Percentiles rank a stretch among this genome's conserved stretches.
Conservation (phyloP, 2,888 invertebrate species). For the Oscheius sp. region DNA sequence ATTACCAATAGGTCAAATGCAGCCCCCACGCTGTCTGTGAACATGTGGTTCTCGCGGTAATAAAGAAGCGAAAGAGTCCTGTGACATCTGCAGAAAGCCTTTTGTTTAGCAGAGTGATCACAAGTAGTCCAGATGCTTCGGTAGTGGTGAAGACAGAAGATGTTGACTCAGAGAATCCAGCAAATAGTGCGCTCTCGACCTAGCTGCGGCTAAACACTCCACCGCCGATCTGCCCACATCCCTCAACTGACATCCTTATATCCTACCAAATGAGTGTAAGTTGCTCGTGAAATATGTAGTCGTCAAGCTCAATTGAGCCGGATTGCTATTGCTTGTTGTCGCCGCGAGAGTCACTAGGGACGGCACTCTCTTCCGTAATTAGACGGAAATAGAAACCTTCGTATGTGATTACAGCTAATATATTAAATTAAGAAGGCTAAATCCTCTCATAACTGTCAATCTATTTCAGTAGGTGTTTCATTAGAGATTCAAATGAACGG, state of each 20-base stretch:
- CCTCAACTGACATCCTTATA: conserved; percentile 22
- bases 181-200: conserved; percentile 32
- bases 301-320: neutral
- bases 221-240: conserved; percentile 29
- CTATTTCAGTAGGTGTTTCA: neutral
- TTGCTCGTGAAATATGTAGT: too few species aligned
- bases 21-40: neutral
- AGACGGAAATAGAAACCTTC: conserved; percentile 17
- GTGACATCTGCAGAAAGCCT: neutral
- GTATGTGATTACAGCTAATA: conserved; percentile 24
- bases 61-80: neutral
- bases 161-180: conserved; percentile 25
- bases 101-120: neutral
- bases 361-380: conserved; percentile 16
- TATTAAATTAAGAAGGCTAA: conserved; percentile 20
- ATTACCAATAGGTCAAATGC: conserved; percentile 26
- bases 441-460: too few species aligned
- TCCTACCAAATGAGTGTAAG: conserved; percentile 26
- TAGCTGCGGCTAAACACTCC: conserved; percentile 28
- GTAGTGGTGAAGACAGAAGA: conserved; percentile 23
- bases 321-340: neutral
- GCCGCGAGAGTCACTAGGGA: neutral
- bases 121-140: conserved; percentile 22
- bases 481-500: neutral
- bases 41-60: neutral